phyloP scores from a whole-genome alignment of 2,888 invertebrate species.

The Yponomeuta malinellus region DNA sequence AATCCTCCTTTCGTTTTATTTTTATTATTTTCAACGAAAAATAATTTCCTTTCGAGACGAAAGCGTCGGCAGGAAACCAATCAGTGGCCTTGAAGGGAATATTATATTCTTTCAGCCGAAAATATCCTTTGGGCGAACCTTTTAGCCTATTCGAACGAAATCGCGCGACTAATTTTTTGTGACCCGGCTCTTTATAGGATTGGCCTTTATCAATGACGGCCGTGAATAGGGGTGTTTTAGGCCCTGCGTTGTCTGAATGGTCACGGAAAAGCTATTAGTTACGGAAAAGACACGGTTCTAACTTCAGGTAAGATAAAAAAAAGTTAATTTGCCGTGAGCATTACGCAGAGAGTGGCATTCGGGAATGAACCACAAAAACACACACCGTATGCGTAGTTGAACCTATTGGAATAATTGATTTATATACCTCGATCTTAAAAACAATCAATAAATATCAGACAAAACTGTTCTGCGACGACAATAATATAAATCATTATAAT shows the following conservation, averaged over 20 bases:
- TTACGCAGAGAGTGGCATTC: no score
- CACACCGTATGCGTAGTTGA: no score
- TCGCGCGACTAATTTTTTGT: constrained; percentile 6
- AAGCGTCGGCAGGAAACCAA: constrained; percentile 17
- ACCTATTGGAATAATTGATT: no score
- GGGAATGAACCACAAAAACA: no score
- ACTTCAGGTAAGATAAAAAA: no score
- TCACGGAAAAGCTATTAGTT: not conserved
- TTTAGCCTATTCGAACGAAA: constrained; percentile 1
- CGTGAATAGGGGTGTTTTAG: not conserved
- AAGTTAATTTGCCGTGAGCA: no score
- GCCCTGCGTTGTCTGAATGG: not conserved
- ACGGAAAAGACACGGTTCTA: no score
- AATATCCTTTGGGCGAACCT: constrained; percentile 13
- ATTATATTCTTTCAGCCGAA: constrained; percentile 17
- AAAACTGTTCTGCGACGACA: no score
- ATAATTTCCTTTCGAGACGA: constrained; percentile 3
- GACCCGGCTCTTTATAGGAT: not conserved
- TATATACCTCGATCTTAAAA: no score
- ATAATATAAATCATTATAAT: no score
- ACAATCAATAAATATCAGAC: no score
- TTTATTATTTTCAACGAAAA: not conserved
- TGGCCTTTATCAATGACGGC: not conserved
- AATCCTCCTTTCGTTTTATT: not conserved
- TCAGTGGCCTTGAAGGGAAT: constrained; percentile 16